Percentiles rank a stretch among this genome's conserved stretches.
These are phyloP conservation scores for Neodiprion lecontei DNA, from an alignment of 1,140 invertebrate genomes.

Conservation along the genomic window DNA sequence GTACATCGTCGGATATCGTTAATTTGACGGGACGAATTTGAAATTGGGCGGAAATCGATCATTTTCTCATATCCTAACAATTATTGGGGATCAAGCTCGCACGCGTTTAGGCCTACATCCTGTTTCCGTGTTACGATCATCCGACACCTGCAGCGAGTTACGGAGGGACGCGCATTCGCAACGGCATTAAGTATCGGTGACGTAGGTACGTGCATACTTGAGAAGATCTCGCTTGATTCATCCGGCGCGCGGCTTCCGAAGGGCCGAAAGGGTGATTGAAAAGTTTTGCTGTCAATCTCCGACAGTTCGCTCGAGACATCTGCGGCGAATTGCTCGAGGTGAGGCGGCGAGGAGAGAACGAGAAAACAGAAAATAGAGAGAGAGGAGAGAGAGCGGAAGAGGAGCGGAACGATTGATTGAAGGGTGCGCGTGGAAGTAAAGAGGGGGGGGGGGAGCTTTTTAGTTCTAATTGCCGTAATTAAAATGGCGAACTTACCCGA, in stretches of 20 bases:
- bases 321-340: conserved; percentile 42
- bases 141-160: too few species aligned
- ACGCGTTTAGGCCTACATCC: too few species aligned
- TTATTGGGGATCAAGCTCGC: too few species aligned
- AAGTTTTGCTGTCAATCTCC: conserved; percentile 53
- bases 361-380: background rate
- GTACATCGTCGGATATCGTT: too few species aligned
- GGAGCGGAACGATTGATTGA: background rate
- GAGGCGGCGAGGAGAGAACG: conserved; percentile 18
- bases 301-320: conserved; percentile 30
- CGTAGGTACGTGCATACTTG: background rate
- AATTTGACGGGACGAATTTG: background rate
- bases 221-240: background rate
- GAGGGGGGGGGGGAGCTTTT: conserved; percentile 39
- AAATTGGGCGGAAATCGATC: background rate
- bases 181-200: too few species aligned
- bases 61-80: background rate
- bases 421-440: conserved; percentile 25
- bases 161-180: too few species aligned
- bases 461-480: conserved; percentile 54
- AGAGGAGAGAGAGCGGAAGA: background rate
- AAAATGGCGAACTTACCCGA: conserved; percentile 57
- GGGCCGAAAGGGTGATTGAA: conserved; percentile 37
- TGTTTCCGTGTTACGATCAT: too few species aligned
- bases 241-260: background rate